phyloP scores from a whole-genome alignment of 2,888 invertebrate genomes.

The Pseudococcus viburni region DNA sequence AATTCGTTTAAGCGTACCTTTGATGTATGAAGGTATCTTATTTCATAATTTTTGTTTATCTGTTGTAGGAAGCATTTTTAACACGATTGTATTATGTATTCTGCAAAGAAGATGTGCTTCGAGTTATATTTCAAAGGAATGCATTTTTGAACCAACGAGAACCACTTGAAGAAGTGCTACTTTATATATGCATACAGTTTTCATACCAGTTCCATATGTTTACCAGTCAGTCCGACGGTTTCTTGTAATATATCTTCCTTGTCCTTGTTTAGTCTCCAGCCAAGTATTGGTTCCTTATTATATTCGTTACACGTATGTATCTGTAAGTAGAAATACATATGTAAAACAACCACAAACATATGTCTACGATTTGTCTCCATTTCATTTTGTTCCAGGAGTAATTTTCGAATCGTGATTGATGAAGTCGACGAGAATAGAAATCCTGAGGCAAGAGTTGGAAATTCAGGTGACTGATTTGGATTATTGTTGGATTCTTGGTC shows the following conservation, averaged over 20 bases:
- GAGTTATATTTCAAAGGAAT: not conserved
- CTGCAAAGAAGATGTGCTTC: not conserved
- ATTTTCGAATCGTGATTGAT: not conserved
- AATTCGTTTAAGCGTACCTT: not conserved
- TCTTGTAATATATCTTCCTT: conserved; percentile 1
- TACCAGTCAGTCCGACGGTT: not conserved
- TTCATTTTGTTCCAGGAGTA: not conserved
- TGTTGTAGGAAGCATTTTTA: not conserved
- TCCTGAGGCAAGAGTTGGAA: not conserved
- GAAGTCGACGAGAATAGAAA: not conserved
- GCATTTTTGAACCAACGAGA: not conserved
- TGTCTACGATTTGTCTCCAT: not conserved
- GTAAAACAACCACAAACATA: not conserved
- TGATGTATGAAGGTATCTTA: not conserved
- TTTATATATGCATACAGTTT: conserved; percentile 5
- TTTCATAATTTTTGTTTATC: not conserved
- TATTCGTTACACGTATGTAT: conserved; percentile 18
- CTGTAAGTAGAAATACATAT: not conserved
- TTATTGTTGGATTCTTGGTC: too few species aligned
- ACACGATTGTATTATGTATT: not conserved
- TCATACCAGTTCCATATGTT: not conserved
- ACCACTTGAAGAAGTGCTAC: not conserved
- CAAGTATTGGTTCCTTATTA: conserved; percentile 12
- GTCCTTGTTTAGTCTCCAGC: not conserved
- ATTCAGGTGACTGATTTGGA: too few species aligned